Percentiles rank a stretch among this genome's conserved stretches.
Evolutionary conservation across 2,888 invertebrate species (phyloP).

Genomic region (Malthinus flaveolus): DNA sequence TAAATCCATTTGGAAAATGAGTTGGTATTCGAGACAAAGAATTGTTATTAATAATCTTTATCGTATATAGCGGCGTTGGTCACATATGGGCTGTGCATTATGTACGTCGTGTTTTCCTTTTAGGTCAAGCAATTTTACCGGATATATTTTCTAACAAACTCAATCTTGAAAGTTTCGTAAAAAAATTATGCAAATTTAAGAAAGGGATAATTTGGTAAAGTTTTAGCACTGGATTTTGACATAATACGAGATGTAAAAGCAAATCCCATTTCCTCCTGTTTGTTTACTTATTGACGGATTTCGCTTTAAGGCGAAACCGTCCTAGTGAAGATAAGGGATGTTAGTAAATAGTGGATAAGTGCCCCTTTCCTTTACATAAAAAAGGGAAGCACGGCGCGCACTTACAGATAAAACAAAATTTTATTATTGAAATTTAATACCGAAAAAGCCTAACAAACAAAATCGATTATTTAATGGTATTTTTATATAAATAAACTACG

Average conservation of each 20-base stretch:
- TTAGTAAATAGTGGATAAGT: conserved; percentile 3
- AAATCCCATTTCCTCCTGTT: neutral
- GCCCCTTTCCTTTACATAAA: neutral
- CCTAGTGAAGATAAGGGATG: neutral
- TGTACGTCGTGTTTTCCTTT: conserved; percentile 19
- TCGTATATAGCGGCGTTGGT: conserved; percentile 16
- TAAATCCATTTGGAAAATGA: neutral
- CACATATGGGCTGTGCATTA: conserved; percentile 21
- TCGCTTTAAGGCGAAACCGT: neutral
- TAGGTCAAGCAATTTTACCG: conserved; percentile 15
- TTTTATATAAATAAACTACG: too few relatives aligned
- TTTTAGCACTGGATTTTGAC: neutral
- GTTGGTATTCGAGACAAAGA: conserved; percentile 24
- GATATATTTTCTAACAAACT: neutral
- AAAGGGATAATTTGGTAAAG: neutral
- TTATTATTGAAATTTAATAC: conserved; percentile 3
- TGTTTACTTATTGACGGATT: conserved; percentile 2
- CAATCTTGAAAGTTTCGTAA: neutral
- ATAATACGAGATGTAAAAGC: neutral
- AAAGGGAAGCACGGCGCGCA: neutral
- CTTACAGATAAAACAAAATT: neutral
- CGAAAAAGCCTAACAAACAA: conserved; percentile 4
- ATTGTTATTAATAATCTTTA: conserved; percentile 24
- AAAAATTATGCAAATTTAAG: neutral
- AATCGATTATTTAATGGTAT: neutral